phyloP scores from a whole-genome alignment of 2,113 vertebrate species.

The rat (Rattus norvegicus) region DNA sequence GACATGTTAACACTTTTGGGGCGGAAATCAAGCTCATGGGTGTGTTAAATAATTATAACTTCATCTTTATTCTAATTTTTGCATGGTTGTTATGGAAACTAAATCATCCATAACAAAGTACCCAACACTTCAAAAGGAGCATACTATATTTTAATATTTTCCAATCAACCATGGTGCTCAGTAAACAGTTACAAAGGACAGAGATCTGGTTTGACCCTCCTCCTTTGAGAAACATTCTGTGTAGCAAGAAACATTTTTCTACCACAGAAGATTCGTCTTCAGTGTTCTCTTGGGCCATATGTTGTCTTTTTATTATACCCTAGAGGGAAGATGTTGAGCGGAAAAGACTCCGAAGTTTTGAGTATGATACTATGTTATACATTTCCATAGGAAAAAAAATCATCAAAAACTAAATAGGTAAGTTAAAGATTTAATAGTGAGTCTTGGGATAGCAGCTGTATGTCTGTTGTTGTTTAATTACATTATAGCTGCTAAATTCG shows the following conservation, averaged over 20 bases:
- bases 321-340: slow-evolving; percentile 63
- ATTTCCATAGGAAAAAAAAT: slow-evolving; percentile 60
- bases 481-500: neutral
- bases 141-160: slow-evolving; percentile 54
- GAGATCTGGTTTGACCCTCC: slow-evolving; percentile 70
- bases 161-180: slow-evolving; percentile 48
- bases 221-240: slow-evolving; percentile 76
- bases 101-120: slow-evolving; percentile 53
- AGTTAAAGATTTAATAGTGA: slow-evolving; percentile 57
- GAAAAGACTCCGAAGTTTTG: slow-evolving; percentile 67
- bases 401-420: slow-evolving; percentile 66
- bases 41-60: slow-evolving; percentile 50
- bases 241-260: slow-evolving; percentile 74
- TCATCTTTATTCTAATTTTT: slow-evolving; percentile 55
- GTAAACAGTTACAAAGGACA: slow-evolving; percentile 61
- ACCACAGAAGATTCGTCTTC: slow-evolving; percentile 75
- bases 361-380: slow-evolving; percentile 53
- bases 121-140: slow-evolving; percentile 55
- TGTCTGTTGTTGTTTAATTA: neutral
- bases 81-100: slow-evolving; percentile 40
- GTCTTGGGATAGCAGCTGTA: slow-evolving; percentile 24
- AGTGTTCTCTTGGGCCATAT: slow-evolving; percentile 56
- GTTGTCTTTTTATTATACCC: slow-evolving; percentile 75
- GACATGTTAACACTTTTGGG: neutral
- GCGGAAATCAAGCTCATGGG: neutral